These are phyloP conservation scores for Gavialis gangeticus DNA, from an alignment of 2,113 vertebrate species.

Conservation along the genomic window DNA sequence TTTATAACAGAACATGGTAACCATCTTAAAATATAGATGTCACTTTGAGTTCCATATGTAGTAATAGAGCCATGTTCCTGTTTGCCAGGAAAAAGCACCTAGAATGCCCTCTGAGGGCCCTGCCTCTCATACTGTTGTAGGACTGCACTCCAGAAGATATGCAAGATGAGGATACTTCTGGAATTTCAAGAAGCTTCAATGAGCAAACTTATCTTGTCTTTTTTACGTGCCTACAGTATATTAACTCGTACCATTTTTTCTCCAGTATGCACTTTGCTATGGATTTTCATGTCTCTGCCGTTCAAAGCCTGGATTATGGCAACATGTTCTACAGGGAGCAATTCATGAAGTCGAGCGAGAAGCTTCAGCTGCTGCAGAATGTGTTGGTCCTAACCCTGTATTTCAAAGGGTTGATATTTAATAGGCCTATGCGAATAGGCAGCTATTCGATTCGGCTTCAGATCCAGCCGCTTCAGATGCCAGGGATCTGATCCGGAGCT, in stretches of 20 bases:
- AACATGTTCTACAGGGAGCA: not conserved
- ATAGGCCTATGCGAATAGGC: too few relatives aligned
- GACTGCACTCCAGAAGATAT: not conserved
- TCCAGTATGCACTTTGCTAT: too few relatives aligned
- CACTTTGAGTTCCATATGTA: not conserved
- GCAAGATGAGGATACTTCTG: not conserved
- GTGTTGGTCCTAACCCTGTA: not conserved
- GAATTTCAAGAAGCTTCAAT: not conserved
- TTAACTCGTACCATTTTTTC: too few relatives aligned
- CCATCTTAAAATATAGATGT: not conserved
- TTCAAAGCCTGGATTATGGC: not conserved
- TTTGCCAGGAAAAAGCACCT: not conserved
- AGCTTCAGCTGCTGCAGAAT: not conserved
- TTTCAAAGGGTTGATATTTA: not conserved
- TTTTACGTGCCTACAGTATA: not conserved
- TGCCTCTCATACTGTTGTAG: not conserved
- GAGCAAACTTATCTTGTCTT: not conserved
- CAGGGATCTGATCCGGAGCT: too few relatives aligned
- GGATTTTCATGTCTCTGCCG: not conserved
- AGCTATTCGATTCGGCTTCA: too few relatives aligned
- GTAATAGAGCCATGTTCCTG: not conserved
- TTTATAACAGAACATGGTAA: not conserved
- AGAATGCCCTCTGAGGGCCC: not conserved
- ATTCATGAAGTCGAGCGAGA: fast-evolving
- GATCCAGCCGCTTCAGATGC: too few relatives aligned